A percentile compares a stretch with the other conserved stretches of the same genome.
These are phyloP conservation scores for Lepidotrigona ventralis DNA, from an alignment of 1,140 invertebrate genomes.

Conservation along the genomic window DNA sequence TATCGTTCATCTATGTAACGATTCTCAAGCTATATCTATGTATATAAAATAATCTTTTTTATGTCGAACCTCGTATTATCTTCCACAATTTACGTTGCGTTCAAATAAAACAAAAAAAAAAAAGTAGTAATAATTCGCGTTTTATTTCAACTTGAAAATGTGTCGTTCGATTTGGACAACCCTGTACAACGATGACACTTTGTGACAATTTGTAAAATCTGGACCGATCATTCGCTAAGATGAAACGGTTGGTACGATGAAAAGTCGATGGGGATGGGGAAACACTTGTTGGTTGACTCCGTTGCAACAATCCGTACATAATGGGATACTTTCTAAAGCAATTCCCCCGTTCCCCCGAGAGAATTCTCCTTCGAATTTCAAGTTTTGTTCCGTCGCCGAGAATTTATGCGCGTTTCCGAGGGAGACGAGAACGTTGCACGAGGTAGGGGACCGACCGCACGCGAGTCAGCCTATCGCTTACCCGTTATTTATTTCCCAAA, in stretches of 20 bases:
- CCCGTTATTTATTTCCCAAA: conserved; percentile 78
- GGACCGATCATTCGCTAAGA: background rate
- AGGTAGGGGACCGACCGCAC: conserved; percentile 63
- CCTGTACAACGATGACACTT: no score
- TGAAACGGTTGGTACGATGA: background rate
- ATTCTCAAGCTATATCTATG: no score
- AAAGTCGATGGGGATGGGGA: conserved; percentile 19
- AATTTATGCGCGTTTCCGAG: conserved; percentile 71
- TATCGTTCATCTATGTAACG: no score
- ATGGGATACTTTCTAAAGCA: conserved; percentile 50
- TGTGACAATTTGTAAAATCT: no score
- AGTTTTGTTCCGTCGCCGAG: conserved; percentile 34
- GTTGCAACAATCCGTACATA: conserved; percentile 40
- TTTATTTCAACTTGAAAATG: no score
- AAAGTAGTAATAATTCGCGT: no score
- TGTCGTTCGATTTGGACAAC: no score
- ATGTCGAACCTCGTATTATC: no score
- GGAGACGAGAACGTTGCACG: conserved; percentile 36
- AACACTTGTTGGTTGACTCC: conserved; percentile 47
- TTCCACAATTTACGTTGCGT: no score
- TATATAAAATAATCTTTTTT: no score
- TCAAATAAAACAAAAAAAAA: no score
- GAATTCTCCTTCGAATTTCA: conserved; percentile 30
- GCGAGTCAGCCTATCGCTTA: conserved; percentile 77
- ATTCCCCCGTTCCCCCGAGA: conserved; percentile 46